Evolutionary conservation across 2,113 vertebrate species (phyloP), one percentile per base, ranked within the genome.

Genomic region (Channa argus): DNA sequence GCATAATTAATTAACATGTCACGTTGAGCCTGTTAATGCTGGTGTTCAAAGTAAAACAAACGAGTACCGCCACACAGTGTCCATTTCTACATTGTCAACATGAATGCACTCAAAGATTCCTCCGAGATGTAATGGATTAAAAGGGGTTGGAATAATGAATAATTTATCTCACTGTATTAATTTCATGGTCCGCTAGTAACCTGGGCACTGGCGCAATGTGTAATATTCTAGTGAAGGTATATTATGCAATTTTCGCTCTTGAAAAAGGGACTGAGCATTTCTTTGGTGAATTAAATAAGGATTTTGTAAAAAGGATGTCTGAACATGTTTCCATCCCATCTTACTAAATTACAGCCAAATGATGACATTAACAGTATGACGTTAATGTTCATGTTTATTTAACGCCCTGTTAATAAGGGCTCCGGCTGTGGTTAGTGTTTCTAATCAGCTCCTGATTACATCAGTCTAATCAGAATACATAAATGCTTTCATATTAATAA

Each of bases 21-120:
- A 83, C 59, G 55, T 87, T 73, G 60, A 61, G 89, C 90, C 92
- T 91, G 89, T 94, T 93, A 93, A 86, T 45, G 71, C 84, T 13
- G 63, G 44, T 66, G 85, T 83, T 89, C 67, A 78, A 80, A 91
- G 82, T 72, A 59, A 89, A 90, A 91, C 79, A 91, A 92, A 91
- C 11, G 61, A 86, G 84, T 6, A 39, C 44, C 12, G 53, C 64
- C 55, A 67, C 63, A 15, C 45, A 53, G 47, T 5, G 81, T 93
- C 83, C 86, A 7, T 64, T 81, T 82, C 78, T 77, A 79, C 82
- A 75, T 59, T 89, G 92, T 92, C 89, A 92, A 93, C 88, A 85
- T 53, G 71, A 76, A 84, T 77, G 38, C 38, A 36, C 64, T 71
- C 75, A 78, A 66, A 77, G 49, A 90, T 83, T 84, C 86, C 90